A percentile compares a stretch with the other conserved stretches of the same genome.
Conservation (phyloP, 53 echinoderm and acorn worm genomes). For the Mesocentrotus franciscanus region DNA sequence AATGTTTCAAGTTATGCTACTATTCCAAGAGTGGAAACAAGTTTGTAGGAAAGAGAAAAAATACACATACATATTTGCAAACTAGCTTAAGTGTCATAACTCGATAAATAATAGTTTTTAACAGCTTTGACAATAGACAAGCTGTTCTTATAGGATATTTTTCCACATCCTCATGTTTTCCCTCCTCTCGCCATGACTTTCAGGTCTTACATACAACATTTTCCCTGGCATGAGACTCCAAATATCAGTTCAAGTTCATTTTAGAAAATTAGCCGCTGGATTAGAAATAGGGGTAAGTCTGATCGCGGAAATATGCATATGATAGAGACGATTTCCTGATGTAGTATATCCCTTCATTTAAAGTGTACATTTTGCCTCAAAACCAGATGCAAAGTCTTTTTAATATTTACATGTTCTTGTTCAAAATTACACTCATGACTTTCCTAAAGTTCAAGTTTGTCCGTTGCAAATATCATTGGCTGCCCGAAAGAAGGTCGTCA, state of each 20-base stretch:
- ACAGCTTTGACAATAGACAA: too few relatives aligned
- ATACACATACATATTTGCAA: background rate
- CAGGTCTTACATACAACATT: slow-evolving; percentile 58
- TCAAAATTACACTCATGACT: too few relatives aligned
- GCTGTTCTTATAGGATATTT: background rate
- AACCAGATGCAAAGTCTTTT: background rate
- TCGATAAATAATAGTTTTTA: too few relatives aligned
- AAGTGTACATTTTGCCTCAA: background rate
- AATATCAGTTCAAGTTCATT: slow-evolving; percentile 58
- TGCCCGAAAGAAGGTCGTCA: too few relatives aligned
- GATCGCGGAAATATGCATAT: background rate
- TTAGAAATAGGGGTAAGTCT: slow-evolving; percentile 58
- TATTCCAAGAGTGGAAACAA: background rate
- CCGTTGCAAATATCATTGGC: too few relatives aligned
- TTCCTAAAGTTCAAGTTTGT: too few relatives aligned
- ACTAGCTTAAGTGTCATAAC: background rate
- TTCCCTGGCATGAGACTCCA: slow-evolving; percentile 59
- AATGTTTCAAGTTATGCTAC: background rate
- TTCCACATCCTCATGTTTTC: background rate
- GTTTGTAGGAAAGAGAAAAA: background rate
- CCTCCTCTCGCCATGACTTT: background rate
- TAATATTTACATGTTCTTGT: background rate
- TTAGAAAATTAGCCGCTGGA: slow-evolving; percentile 43
- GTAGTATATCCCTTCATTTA: background rate
- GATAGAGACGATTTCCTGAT: background rate